A percentile compares a stretch with the other conserved stretches of the same genome.
These are phyloP conservation scores for Ephestia elutella DNA, from an alignment of 1,140 invertebrate genomes.

Conservation along the genomic window DNA sequence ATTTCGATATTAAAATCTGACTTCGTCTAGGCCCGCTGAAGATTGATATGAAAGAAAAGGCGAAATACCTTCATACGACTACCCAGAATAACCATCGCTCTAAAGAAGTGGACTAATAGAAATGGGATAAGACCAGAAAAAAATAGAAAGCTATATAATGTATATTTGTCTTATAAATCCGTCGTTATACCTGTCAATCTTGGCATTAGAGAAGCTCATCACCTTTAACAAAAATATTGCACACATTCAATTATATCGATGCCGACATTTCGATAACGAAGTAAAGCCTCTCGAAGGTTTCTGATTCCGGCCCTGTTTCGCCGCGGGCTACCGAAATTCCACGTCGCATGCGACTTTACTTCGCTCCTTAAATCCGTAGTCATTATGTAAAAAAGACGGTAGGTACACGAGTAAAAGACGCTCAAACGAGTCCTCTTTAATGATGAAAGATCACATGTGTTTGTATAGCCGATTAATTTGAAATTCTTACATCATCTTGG, in stretches of 20 bases:
- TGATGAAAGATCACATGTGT: background rate
- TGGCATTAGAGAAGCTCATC: background rate
- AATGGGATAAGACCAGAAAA: too few species aligned
- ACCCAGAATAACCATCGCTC: too few species aligned
- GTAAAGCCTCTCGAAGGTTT: conserved; percentile 4
- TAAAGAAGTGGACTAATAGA: too few species aligned
- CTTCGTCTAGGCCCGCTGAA: too few species aligned
- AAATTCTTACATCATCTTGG: conserved; percentile 1
- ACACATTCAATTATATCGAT: conserved; percentile 2
- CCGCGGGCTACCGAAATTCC: conserved; percentile 56
- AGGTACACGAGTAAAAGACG: background rate
- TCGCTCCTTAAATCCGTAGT: conserved; percentile 23
- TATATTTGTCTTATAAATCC: background rate
- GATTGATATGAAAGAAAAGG: too few species aligned
- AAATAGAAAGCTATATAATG: too few species aligned
- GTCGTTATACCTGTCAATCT: background rate
- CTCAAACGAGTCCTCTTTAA: conserved; percentile 5
- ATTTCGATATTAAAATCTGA: too few species aligned
- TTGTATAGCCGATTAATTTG: background rate
- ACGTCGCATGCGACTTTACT: conserved; percentile 28
- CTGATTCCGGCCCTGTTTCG: conserved; percentile 35
- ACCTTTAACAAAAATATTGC: background rate
- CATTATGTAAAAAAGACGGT: conserved; percentile 32
- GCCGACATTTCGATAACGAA: conserved; percentile 4
- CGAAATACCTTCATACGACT: too few species aligned